Evolutionary conservation across 2,113 vertebrate genomes (phyloP).

Genomic region (Oncorhynchus masou): DNA sequence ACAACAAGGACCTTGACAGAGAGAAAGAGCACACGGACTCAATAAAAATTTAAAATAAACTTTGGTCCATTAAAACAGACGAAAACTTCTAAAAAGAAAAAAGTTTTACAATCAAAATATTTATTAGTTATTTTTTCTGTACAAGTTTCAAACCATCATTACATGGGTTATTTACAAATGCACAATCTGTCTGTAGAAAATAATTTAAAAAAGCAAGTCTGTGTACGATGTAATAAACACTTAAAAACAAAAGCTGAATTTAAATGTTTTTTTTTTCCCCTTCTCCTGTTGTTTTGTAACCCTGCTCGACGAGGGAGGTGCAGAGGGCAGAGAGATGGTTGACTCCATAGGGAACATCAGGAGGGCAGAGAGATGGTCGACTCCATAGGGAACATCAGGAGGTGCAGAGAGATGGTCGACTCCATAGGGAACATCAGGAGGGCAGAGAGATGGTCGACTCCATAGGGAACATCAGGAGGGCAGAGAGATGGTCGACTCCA

Average conservation of each 20-base stretch:
- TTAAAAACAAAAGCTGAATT: conserved; percentile 48
- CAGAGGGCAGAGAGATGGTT: too few relatives aligned
- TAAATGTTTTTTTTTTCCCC: conserved; percentile 38
- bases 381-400: too few relatives aligned
- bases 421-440: too few relatives aligned
- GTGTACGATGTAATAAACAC: conserved; percentile 83
- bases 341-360: neutral
- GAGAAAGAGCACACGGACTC: conserved; percentile 78
- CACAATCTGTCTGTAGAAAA: conserved; percentile 98
- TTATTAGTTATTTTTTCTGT: conserved; percentile 80
- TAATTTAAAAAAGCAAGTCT: conserved; percentile 98
- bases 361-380: neutral
- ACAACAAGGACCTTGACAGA: conserved; percentile 31
- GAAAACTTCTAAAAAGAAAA: conserved; percentile 24
- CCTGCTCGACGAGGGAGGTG: conserved; percentile 38
- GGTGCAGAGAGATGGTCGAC: too few relatives aligned
- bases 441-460: too few relatives aligned
- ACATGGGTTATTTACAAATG: conserved; percentile 97
- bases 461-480: too few relatives aligned
- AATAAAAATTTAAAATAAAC: conserved; percentile 78
- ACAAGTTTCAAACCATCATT: conserved; percentile 95
- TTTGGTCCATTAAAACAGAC: conserved; percentile 99
- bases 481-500: too few relatives aligned
- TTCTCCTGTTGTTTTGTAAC: conserved; percentile 22
- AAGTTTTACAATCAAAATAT: conserved; percentile 93